Evolutionary conservation across 2,113 vertebrate species (phyloP), one percentile per base, ranked within the genome.

Genomic region (Lepus americanus): DNA sequence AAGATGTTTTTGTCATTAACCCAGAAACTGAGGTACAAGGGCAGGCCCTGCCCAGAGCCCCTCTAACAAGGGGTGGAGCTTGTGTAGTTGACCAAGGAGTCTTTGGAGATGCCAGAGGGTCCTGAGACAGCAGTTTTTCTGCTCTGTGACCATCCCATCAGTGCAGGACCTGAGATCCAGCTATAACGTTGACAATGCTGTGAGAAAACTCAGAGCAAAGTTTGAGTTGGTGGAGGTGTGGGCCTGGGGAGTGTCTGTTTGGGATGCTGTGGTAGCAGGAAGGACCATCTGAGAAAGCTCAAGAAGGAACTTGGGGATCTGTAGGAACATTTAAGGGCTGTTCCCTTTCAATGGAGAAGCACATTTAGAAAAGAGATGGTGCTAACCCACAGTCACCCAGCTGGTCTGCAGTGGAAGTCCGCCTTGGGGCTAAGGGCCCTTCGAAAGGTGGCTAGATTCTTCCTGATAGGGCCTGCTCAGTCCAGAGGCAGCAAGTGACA

Each of bases 1-100:
- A 83, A 94, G 88, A 95, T 94, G 94, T 96, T 97, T 96, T 97
- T 97, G 81, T 92, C 92, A 95, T 95, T 90, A 96, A 94, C 84
- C 94, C 90, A 96, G 96, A 97, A 90, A 96, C 90, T 95, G 96
- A 96, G 81, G 90, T 94, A 94, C 87, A 82, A 95, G 95, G 90
- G 90, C 90, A 96, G n/a, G 84, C 84, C 90, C 90, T 93, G 93
- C 39, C 81, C 89, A 87, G 53, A 84, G 80, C 61, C 84, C 77
- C 73, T 67, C 80, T 70, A 92, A 93, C 81, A 39, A 93, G 87
- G 77, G 78, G 49, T 90, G 72, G 31, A 67, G 39, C 87, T 96
- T 92, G 72, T 29, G 20, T 81, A 86, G 59, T 51, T 94, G 92
- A 82, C 89, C 84, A 44, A 73, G 31, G 96, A 92, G 93, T 87